Conservation (phyloP, 2,113 vertebrate genomes). For the Chauna torquata region DNA sequence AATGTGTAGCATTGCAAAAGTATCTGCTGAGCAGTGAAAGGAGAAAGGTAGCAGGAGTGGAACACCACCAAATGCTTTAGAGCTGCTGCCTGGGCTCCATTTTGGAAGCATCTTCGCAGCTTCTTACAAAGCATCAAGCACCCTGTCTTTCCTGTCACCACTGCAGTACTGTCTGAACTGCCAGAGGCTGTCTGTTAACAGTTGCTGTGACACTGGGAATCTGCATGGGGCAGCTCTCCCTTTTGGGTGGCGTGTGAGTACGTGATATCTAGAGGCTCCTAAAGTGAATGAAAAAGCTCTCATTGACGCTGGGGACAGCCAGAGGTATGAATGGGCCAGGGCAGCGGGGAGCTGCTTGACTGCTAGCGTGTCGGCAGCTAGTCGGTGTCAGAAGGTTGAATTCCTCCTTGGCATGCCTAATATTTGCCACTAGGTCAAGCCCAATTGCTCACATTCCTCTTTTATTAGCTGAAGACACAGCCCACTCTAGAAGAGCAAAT, state of each 20-base stretch:
- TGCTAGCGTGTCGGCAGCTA: neutral
- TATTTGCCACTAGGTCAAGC: neutral
- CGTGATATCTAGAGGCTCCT: neutral
- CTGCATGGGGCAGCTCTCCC: neutral
- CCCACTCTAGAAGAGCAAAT: conserved; percentile 50
- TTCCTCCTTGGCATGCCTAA: neutral
- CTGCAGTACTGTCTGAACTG: neutral
- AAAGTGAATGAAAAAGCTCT: neutral
- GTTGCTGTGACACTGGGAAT: neutral
- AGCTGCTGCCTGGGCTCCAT: neutral
- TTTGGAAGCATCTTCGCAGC: neutral
- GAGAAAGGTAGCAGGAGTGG: neutral
- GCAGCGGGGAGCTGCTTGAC: neutral
- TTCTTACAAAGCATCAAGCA: neutral
- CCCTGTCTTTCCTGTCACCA: neutral
- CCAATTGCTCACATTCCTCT: conserved; percentile 49
- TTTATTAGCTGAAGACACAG: conserved; percentile 59
- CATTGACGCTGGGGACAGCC: neutral
- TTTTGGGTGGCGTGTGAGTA: neutral
- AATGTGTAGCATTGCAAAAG: neutral
- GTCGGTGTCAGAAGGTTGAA: neutral
- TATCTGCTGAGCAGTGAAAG: neutral
- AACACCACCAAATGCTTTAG: neutral
- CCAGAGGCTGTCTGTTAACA: neutral
- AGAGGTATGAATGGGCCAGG: neutral